Conservation (phyloP, 2,797 vertebrate species). For the Tragelaphus oryx region DNA sequence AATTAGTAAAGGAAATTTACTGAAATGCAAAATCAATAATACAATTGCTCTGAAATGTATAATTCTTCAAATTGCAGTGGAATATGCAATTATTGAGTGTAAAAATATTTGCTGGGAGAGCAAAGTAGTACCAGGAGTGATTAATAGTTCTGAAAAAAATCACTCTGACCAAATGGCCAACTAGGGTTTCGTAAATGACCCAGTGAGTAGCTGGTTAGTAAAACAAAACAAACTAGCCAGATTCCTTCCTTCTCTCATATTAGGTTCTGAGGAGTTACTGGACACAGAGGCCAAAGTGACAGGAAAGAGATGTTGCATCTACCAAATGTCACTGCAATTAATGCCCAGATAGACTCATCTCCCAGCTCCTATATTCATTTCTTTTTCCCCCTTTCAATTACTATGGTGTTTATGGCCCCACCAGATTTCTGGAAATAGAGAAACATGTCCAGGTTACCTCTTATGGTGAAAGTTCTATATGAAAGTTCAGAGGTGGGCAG, state of each 20-base stretch:
- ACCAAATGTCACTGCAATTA: not conserved
- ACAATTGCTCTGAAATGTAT: constrained; percentile 17
- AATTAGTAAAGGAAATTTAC: not conserved
- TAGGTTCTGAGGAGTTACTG: not conserved
- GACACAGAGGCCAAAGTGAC: not conserved
- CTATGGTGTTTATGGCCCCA: not conserved
- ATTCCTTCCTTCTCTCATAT: not conserved
- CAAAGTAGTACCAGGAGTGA: not conserved
- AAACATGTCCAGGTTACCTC: not conserved
- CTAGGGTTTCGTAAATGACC: not conserved
- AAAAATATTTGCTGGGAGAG: not conserved
- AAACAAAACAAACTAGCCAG: not conserved
- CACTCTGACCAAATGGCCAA: not conserved
- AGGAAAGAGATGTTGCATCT: not conserved
- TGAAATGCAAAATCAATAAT: not conserved
- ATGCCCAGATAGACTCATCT: not conserved
- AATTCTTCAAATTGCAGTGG: not conserved
- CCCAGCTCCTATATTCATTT: not conserved
- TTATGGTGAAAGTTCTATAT: not conserved
- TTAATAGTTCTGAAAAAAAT: not conserved
- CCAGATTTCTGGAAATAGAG: not conserved
- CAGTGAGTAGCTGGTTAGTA: not conserved
- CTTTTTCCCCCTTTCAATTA: not conserved
- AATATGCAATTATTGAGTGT: not conserved
- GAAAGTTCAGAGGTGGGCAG: not conserved